Percentiles rank a stretch among this genome's conserved stretches.
phyloP scores from a whole-genome alignment of 2,113 vertebrate species.

The Salvelinus fontinalis region DNA sequence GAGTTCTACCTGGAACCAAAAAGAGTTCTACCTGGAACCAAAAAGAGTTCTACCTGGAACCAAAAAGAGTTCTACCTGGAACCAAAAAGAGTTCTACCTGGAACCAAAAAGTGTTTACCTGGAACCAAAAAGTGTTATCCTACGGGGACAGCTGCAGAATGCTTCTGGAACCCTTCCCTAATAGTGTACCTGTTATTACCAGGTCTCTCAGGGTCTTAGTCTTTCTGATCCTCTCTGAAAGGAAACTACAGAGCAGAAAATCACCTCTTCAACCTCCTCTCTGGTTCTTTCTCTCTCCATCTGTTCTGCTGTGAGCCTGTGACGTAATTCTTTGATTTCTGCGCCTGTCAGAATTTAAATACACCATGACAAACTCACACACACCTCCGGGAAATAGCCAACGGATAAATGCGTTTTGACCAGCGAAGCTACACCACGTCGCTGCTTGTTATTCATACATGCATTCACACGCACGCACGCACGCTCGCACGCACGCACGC shows the following conservation, averaged over 20 bases:
- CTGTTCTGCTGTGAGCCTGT: slow-evolving; percentile 9
- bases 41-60: too few species aligned
- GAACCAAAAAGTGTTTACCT: too few species aligned
- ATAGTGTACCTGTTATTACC: slow-evolving; percentile 52
- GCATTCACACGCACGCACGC: not conserved
- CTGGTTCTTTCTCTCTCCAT: not conserved
- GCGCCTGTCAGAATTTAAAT: slow-evolving; percentile 60
- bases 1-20: too few species aligned
- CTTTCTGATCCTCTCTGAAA: slow-evolving; percentile 72
- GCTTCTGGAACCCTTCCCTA: too few species aligned
- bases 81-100: too few species aligned
- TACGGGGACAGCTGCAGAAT: too few species aligned
- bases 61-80: too few species aligned
- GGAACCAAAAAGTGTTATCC: too few species aligned
- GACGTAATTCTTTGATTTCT: slow-evolving; percentile 60
- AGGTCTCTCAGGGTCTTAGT: slow-evolving; percentile 48
- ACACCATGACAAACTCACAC: slow-evolving; percentile 32
- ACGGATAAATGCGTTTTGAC: slow-evolving; percentile 52
- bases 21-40: too few species aligned
- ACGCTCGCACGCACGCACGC: not conserved
- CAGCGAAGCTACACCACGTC: slow-evolving; percentile 48
- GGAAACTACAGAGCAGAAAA: slow-evolving; percentile 77
- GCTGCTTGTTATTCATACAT: not conserved
- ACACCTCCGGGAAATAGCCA: not conserved
- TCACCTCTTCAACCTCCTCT: slow-evolving; percentile 53